Base-by-base conservation (phyloP, 2,888 invertebrate genomes). In the Amiota minor region DNA sequence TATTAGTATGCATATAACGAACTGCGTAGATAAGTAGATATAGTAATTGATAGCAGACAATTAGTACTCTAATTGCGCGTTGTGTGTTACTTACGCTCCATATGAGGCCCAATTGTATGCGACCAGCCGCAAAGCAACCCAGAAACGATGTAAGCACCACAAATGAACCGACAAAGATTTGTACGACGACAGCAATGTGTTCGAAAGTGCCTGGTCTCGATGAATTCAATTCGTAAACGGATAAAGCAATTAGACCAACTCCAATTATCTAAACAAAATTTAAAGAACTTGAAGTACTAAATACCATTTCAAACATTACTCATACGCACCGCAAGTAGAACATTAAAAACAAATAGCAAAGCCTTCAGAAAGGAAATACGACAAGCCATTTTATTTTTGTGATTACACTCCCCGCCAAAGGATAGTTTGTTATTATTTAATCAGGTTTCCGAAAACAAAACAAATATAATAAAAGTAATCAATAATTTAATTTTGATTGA, bases 61-160 rank as follows among this genome's bases (percentile, higher is more conserved):
- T 64, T 62, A 70, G 6, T 9, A 64, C n/a, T 10, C 9, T 53
- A 20, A 35, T 68, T 18, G 8, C 14, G 45, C 14, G 45, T 64
- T 64, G 4, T 9, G 23, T 12, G 45, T 64, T 55, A 80, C 93
- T 92, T 91, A 96, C 96, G 86, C 94, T 95, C 89, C 95, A 92
- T 75, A 95, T 92, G 93, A 97, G 95, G 90, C 96, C 95, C 88
- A 96, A 93, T 86, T 95, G 96, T 89, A 96, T 95, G 78, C 95
- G 93, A 78, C 95, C 93, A 4, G 96, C 95, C 47, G 97, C 97
- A 87, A 96, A 96, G 90, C 97, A 97, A 77, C 97, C 97, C 87
- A 97, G 93, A 91, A 96, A 96, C 2, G 96, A 95, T 80, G 96
- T 94, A 80, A 96, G 89, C 87, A 96, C 95, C 81, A 95, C 93